Base-by-base conservation (phyloP, 2,888 invertebrate genomes). In the Andrena camellia region DNA sequence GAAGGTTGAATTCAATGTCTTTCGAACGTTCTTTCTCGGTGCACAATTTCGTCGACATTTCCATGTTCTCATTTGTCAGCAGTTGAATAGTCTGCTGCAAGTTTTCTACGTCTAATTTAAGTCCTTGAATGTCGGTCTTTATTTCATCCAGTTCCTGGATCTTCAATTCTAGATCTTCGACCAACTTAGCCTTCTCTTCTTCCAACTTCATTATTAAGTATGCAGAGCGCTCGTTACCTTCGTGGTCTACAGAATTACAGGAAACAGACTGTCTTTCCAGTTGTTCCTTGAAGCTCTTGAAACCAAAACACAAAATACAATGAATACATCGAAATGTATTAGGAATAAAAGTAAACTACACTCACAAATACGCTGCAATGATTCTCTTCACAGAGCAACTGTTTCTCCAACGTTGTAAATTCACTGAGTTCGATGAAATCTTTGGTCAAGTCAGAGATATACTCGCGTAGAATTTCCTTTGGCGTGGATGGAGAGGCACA, bases 351-450 rank as follows among this genome's bases (percentile, higher is more conserved):
- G 48, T 48, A 3, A 42, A 42, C 29, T 72, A 10, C 17, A 73
- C 79, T 73, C 20, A 81, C 80, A 42, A 33, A 26, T 7, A 7
- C 5, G 3, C 7, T 6, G 50, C 64, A 29, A 26, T 68, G 52
- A 1, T 70, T 31, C 66, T 70, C 64, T 52, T 83, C 77, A 0
- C 62, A 31, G 2, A 62, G 88, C 81, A 95, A 94, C 74, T 96
- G 95, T 81, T 95, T 96, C 91, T 97, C 97, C 84, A 96, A 93
- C 73, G 95, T 95, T 2, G 96, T 96, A 81, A 96, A 95, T 87
- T 96, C 95, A 69, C 95, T 93, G 20, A 96, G 94, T 74, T 95
- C 95, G 82, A 95, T 93, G 1, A 95, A 94, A 85, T 96, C 95
- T 73, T 94, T 94, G 85, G 95, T 95, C 5, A 96, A 94, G 75